phyloP scores from a whole-genome alignment of 2,888 invertebrate genomes.

The Maniola hyperantus region DNA sequence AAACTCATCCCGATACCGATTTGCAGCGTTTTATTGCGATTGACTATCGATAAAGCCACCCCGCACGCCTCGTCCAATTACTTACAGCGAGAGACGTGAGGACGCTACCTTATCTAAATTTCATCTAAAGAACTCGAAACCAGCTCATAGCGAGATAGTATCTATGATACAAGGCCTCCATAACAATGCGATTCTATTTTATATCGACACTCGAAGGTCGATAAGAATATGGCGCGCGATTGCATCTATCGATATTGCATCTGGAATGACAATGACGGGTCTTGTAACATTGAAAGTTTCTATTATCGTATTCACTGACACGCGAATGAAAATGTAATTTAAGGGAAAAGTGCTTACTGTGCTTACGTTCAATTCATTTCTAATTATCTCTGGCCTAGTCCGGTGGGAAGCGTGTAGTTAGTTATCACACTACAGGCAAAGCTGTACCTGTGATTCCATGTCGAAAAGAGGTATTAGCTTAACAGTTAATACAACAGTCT shows the following conservation, averaged over 20 bases:
- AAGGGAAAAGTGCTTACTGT: not conserved
- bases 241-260: conserved; percentile 43
- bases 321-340: conserved; percentile 21
- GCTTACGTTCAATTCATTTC: not conserved
- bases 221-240: conserved; percentile 55
- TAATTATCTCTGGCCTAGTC: too few species aligned
- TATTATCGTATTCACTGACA: conserved; percentile 26
- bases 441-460: too few species aligned
- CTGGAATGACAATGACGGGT: conserved; percentile 32
- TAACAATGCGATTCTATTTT: conserved; percentile 58
- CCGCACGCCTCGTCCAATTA: conserved; percentile 72
- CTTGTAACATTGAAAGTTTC: conserved; percentile 30
- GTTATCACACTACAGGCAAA: too few species aligned
- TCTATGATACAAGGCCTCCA: conserved; percentile 36
- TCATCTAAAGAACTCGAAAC: conserved; percentile 62
- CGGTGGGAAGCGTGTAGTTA: too few species aligned
- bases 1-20: conserved; percentile 50
- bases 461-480: too few species aligned
- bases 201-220: conserved; percentile 56
- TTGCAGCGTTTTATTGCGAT: conserved; percentile 77
- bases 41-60: conserved; percentile 67
- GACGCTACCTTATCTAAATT: conserved; percentile 70
- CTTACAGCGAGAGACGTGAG: conserved; percentile 62
- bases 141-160: conserved; percentile 33
- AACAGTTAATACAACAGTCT: too few species aligned